A percentile compares a stretch with the other conserved stretches of the same genome.
Evolutionary conservation across 2,888 invertebrate genomes (phyloP).

Genomic region (Shargacucullia verbasci): DNA sequence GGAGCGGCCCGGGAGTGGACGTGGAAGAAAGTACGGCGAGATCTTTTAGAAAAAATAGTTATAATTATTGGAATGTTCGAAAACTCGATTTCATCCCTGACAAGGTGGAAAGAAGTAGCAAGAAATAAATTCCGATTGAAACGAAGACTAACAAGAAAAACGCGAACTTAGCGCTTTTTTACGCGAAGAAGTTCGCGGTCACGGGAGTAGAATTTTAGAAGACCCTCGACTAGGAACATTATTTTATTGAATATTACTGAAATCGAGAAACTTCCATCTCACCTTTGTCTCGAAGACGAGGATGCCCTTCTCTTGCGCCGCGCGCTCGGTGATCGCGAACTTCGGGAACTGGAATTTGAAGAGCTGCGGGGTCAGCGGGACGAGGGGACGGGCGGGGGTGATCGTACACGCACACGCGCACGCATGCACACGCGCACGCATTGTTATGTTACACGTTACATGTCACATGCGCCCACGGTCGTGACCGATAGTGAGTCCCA

Average conservation of each 20-base stretch:
- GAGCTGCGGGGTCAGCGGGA: conserved; percentile 85
- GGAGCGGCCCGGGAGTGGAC: conserved; percentile 37
- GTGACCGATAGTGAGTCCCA: conserved; percentile 64
- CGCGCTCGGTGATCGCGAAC: conserved; percentile 80
- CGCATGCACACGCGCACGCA: conserved; percentile 50
- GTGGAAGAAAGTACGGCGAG: conserved; percentile 39
- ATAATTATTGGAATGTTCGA: background rate
- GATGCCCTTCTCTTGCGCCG: conserved; percentile 82
- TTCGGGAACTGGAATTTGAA: conserved; percentile 89
- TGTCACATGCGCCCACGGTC: conserved; percentile 55
- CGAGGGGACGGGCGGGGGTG: conserved; percentile 57
- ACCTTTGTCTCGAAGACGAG: conserved; percentile 85
- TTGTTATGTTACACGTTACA: conserved; percentile 40
- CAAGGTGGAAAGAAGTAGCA: conserved; percentile 32
- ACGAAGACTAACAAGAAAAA: conserved; percentile 25
- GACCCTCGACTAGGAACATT: conserved; percentile 20
- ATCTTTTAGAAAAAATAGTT: conserved; percentile 24
- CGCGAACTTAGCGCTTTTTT: conserved; percentile 37
- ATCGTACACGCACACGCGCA: conserved; percentile 57
- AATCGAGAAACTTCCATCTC: conserved; percentile 57
- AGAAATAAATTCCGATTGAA: conserved; percentile 26
- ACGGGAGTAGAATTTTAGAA: conserved; percentile 36
- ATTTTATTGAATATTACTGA: conserved; percentile 27
- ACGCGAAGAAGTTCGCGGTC: conserved; percentile 37
- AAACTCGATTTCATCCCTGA: conserved; percentile 27